Evolutionary conservation across 2,113 vertebrate species (phyloP), one percentile per base, ranked within the genome.

Genomic region (Drymodes brunneopygia): DNA sequence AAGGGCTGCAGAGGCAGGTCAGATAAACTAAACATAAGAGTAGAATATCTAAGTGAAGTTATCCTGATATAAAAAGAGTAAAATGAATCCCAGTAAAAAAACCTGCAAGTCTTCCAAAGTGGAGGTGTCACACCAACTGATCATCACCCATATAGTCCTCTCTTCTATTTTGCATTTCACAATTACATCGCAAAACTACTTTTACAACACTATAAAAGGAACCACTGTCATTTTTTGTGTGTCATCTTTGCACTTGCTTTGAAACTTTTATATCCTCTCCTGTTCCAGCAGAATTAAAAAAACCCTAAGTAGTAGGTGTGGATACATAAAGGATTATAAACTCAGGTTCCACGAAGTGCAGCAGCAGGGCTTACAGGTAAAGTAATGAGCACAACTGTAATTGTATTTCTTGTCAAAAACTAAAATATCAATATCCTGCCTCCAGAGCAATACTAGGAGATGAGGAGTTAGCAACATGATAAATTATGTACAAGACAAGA

Each of bases 401-500:
- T 33, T 57, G 40, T 17, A 51, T 50, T 88, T 92, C 57, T 71
- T 44, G 21, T 72, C 31, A 93, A 81, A 85, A 70, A 11, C 24
- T 38, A 56, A 74, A 79, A 20, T 12, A 73, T 10, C 24, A 44
- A 22, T 50, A 57, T 51, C 36, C 11, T 57, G 27, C 75, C 53
- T 77, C 44, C 61, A 44, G 61, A 71, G 11, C 7, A 69, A 67
- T 31, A 54, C 21, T 44, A 38, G 19, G 29, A 80, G 35, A 40
- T 8, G 28, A 73, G 31, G 58, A 45, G 19, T 40, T 35, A 21
- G 28, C 44, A 54, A 48, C 27, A 25, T 1, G 12, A 18, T 3
- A 57, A 60, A 10, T 9, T 19, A 45, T 0, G 23, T 14, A 22
- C 7, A 7, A 0, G 16, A 58, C n/a, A 50, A 45, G 66, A 7